Evolutionary conservation across 2,797 vertebrate genomes (phyloP), one percentile per base, ranked within the genome.

Genomic region (Enoplosus armatus): DNA sequence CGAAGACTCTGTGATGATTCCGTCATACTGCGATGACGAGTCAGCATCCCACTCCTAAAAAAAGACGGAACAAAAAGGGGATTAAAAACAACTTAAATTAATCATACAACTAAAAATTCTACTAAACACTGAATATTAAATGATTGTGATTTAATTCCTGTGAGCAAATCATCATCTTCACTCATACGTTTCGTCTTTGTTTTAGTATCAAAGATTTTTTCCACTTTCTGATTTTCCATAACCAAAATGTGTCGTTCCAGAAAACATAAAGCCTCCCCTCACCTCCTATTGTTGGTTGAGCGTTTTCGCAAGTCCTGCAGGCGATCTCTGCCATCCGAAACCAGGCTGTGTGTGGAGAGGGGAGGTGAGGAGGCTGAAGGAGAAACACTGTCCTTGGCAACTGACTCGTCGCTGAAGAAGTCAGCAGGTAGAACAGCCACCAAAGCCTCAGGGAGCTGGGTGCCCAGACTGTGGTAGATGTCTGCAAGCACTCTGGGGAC

Each of bases 381-480:
- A 33, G 96, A 97, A 72, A 93, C 86, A 53, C 95, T 96, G 76
- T 97, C 96, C 77, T 95, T 95, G 54, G 94, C 87, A 61, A 97
- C 8, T 0, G 97, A 99, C 33, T 99, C 97, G 39, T 99, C 98
- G 18, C 97, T 98, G 90, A 98, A 97, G 92, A 99, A 97, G 83
- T 98, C 97, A 24, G 95, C 64, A 27, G 98, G 98, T 78, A 99
- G 95, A 71, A 96, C 91, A 4, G 94, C 93, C 39, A 95, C 87
- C 81, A 99, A 91, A 35, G 94, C 96, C 0, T 95, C 93, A 0
- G 98, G 98, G 68, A 99, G 94, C 91, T 95, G 95, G 5, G 95
- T 97, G 29, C 98, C 98, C 1, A 99, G 95, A 82, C 95, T 95
- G 48, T 97, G 93, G 75, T 99, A 99, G 66, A 99, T 90, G 15